Evolutionary conservation across 1,140 invertebrate species (phyloP).

Genomic region (Drosophila punjabiensis): DNA sequence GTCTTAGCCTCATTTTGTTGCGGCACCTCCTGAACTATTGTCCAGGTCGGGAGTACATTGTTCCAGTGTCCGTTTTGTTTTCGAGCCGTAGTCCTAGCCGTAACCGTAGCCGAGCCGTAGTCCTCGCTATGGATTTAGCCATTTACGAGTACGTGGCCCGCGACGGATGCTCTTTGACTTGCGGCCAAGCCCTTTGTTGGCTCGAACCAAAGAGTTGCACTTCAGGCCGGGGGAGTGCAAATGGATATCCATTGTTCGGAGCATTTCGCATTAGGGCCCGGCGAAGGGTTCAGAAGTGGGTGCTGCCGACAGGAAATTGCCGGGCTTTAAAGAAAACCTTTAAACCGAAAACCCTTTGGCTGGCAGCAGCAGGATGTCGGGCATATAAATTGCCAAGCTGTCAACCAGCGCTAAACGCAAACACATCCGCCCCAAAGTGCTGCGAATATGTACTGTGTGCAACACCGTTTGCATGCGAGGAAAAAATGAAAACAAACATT

Average conservation of each 20-base stretch:
- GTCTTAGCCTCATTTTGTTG: conserved; percentile 39
- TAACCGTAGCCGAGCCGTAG: conserved; percentile 18
- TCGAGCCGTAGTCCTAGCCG: conserved; percentile 27
- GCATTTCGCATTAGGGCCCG: conserved; percentile 52
- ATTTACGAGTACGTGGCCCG: conserved; percentile 56
- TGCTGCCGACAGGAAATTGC: conserved; percentile 63
- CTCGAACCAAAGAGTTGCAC: conserved; percentile 72
- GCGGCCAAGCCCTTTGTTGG: conserved; percentile 56
- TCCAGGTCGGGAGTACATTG: conserved; percentile 55
- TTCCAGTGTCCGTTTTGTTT: conserved; percentile 61
- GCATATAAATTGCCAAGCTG: conserved; percentile 75
- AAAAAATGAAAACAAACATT: conserved; percentile 58
- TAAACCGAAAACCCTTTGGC: conserved; percentile 29
- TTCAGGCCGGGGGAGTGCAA: conserved; percentile 68
- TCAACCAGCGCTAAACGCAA: conserved; percentile 73
- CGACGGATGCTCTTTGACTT: conserved; percentile 75
- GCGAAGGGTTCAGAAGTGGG: conserved; percentile 45
- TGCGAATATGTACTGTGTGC: conserved; percentile 32
- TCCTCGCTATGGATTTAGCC: conserved; percentile 27
- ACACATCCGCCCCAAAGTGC: conserved; percentile 61
- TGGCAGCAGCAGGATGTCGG: conserved; percentile 61
- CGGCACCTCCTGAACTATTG: conserved; percentile 27
- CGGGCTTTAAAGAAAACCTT: conserved; percentile 53
- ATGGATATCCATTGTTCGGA: conserved; percentile 71
- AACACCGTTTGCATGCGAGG: conserved; percentile 49